phyloP scores from a whole-genome alignment of 2,888 invertebrate genomes.

The Gymnoscelis rufifasciata region DNA sequence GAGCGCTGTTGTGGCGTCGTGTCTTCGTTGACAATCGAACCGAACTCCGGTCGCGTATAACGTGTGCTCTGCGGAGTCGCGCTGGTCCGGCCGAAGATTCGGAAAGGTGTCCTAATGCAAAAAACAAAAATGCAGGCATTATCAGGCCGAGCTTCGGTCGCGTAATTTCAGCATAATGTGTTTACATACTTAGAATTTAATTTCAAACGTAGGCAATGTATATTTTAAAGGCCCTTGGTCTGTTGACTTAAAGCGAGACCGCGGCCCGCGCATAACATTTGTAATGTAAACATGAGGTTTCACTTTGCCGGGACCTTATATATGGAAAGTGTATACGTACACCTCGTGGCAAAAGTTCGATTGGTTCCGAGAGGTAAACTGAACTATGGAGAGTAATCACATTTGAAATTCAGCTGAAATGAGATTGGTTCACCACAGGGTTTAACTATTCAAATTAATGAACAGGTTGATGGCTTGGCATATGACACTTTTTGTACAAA shows the following conservation, averaged over 20 bases:
- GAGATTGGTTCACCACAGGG: slow-evolving; percentile 8
- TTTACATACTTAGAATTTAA: too few species aligned
- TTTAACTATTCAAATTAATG: slow-evolving; percentile 16
- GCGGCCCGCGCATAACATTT: slow-evolving; percentile 38
- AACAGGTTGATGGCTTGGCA: not conserved
- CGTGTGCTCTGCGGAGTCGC: too few species aligned
- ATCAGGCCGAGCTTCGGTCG: too few species aligned
- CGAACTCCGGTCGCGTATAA: too few species aligned
- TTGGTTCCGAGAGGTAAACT: slow-evolving; percentile 9
- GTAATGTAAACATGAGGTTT: slow-evolving; percentile 46
- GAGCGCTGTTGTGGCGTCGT: too few species aligned
- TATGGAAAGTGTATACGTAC: slow-evolving; percentile 4
- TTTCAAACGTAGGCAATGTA: slow-evolving; percentile 59
- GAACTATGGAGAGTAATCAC: slow-evolving; percentile 3
- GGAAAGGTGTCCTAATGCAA: too few species aligned
- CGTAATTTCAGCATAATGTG: too few species aligned
- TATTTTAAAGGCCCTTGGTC: slow-evolving; percentile 50
- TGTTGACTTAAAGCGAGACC: slow-evolving; percentile 53
- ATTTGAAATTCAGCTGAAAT: slow-evolving; percentile 9
- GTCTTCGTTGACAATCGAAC: too few species aligned
- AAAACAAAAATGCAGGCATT: too few species aligned
- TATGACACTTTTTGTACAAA: not conserved
- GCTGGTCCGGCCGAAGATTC: too few species aligned
- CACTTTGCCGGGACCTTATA: slow-evolving; percentile 26
- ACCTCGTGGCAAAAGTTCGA: slow-evolving; percentile 12